Evolutionary conservation across 2,797 vertebrate species (phyloP).

Genomic region (Phataginus tricuspis): DNA sequence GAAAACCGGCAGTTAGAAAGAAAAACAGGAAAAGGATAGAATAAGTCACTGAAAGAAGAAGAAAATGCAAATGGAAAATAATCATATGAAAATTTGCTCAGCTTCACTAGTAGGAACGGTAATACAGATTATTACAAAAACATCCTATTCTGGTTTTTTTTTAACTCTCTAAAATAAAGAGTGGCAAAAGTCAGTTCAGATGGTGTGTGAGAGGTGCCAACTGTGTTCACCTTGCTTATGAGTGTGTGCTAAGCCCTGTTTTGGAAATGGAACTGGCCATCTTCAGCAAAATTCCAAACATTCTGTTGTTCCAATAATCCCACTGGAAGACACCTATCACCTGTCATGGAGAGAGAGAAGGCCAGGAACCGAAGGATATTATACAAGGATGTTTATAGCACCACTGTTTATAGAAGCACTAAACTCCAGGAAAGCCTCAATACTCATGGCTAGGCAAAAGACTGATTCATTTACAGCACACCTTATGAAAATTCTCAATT

Average conservation of each 20-base stretch:
- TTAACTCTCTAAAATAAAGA: neutral
- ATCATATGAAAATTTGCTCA: neutral
- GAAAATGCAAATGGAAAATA: slow-evolving; percentile 31
- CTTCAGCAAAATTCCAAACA: neutral
- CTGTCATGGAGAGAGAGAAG: neutral
- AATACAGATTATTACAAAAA: neutral
- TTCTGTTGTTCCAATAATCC: neutral
- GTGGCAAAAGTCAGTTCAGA: neutral
- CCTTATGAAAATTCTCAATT: neutral
- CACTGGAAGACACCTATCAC: neutral
- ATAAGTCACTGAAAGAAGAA: neutral
- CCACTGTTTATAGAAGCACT: neutral
- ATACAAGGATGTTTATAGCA: neutral
- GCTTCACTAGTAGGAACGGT: neutral
- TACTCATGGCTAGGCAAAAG: neutral
- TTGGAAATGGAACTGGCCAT: neutral
- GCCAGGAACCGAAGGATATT: neutral
- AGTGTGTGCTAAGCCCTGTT: neutral
- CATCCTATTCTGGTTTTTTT: neutral
- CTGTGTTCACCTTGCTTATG: neutral
- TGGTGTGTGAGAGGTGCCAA: neutral
- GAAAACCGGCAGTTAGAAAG: neutral
- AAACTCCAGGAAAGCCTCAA: neutral
- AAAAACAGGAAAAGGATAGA: neutral
- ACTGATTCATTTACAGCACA: neutral